phyloP scores from a whole-genome alignment of 2,888 invertebrate genomes.

The Noctua pronuba region DNA sequence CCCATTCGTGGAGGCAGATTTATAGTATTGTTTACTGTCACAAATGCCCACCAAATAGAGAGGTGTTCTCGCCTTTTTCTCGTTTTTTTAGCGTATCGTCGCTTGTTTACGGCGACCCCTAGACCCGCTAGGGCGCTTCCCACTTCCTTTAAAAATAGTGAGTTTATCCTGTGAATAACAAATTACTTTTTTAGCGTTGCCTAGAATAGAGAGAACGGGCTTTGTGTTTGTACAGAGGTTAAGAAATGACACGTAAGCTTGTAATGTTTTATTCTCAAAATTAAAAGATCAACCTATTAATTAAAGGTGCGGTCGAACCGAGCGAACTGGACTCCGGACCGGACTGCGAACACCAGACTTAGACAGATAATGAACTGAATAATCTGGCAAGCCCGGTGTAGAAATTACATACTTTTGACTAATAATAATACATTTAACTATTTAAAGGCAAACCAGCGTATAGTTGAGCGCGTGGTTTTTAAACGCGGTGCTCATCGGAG shows the following conservation, averaged over 20 bases:
- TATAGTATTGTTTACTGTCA: conserved; percentile 60
- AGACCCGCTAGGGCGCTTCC: background rate
- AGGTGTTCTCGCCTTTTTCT: conserved; percentile 13
- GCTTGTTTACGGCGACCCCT: conserved; percentile 48
- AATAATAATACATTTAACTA: background rate
- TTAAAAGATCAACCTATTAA: background rate
- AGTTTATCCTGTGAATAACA: conserved; percentile 33
- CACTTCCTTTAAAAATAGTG: conserved; percentile 46
- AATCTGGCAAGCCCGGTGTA: background rate
- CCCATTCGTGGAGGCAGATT: conserved; percentile 31
- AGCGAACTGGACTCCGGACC: background rate
- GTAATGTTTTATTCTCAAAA: background rate
- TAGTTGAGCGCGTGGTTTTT: background rate
- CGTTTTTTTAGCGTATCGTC: conserved; percentile 20
- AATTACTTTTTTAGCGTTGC: conserved; percentile 24
- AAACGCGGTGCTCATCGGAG: background rate
- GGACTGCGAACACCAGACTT: background rate
- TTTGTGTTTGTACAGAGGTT: conserved; percentile 1
- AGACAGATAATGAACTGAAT: background rate
- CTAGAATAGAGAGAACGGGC: conserved; percentile 18
- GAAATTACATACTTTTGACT: background rate
- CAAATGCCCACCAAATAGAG: conserved; percentile 29
- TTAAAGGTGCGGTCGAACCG: background rate
- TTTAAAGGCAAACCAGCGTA: background rate
- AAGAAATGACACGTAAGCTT: background rate